A percentile compares a stretch with the other conserved stretches of the same genome.
Conservation (phyloP, 2,113 vertebrate species). For the Nansenia antarctica region DNA sequence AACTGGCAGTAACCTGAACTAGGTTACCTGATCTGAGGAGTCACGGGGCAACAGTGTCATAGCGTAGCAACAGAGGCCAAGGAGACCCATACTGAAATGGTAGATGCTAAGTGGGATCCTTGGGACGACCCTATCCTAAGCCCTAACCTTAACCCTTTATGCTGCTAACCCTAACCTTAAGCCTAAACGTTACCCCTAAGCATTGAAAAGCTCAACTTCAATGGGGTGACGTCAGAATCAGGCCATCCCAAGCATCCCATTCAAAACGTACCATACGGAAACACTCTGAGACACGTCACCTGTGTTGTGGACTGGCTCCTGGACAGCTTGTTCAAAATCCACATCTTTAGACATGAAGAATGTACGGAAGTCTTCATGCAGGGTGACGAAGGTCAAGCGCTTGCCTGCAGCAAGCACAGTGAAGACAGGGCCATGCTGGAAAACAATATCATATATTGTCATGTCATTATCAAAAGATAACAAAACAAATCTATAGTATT, state of each 20-base stretch:
- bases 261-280: no score
- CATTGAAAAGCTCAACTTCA: no score
- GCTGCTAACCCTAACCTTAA: no score
- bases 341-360: slow-evolving; percentile 81
- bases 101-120: no score
- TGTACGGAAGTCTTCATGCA: slow-evolving; percentile 74
- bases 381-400: slow-evolving; percentile 81
- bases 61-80: not conserved
- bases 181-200: no score
- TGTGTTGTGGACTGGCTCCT: slow-evolving; percentile 71
- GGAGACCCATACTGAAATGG: no score
- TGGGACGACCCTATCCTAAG: no score
- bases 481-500: not conserved
- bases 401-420: slow-evolving; percentile 78
- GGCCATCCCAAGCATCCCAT: no score
- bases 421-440: slow-evolving; percentile 81
- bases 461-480: not conserved
- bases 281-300: slow-evolving; percentile 60
- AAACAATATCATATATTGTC: not conserved
- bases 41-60: not conserved
- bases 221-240: no score
- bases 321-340: slow-evolving; percentile 81
- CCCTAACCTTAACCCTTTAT: no score
- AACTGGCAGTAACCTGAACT: not conserved
- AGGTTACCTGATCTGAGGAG: no score